These are phyloP conservation scores for Bombylius discolor DNA, from an alignment of 2,888 invertebrate genomes.

Conservation along the genomic window DNA sequence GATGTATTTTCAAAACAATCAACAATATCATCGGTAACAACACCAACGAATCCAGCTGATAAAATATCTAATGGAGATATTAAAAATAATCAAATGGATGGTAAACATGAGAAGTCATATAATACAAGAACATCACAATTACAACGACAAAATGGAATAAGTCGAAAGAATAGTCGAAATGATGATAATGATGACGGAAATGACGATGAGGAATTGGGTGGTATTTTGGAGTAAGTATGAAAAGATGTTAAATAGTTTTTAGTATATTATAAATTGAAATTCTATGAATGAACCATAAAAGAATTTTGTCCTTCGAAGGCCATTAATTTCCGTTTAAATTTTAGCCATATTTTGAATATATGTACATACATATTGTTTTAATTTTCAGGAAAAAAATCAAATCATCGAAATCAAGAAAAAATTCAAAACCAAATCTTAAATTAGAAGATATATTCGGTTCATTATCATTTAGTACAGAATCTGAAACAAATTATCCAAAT, in stretches of 20 bases:
- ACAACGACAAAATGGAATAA: conserved; percentile 2
- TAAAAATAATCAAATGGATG: conserved; percentile 8
- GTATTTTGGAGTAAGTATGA: conserved; percentile 53
- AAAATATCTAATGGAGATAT: conserved; percentile 8
- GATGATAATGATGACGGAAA: not conserved
- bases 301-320: no score
- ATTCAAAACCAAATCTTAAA: conserved; percentile 29
- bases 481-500: conserved; percentile 29
- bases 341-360: no score
- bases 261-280: not conserved
- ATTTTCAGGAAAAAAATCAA: conserved; percentile 31
- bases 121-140: not conserved
- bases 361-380: not conserved
- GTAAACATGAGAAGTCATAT: not conserved
- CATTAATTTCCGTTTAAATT: no score
- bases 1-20: conserved; percentile 16
- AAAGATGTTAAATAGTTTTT: not conserved
- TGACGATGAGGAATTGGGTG: conserved; percentile 52
- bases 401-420: conserved; percentile 29
- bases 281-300: no score
- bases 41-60: conserved; percentile 1
- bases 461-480: conserved; percentile 26
- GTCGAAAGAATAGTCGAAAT: not conserved
- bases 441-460: conserved; percentile 36
- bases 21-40: not conserved